These are phyloP conservation scores for Kryptolebias ocellatus DNA, from an alignment of 2,797 vertebrate species.

Conservation along the genomic window DNA sequence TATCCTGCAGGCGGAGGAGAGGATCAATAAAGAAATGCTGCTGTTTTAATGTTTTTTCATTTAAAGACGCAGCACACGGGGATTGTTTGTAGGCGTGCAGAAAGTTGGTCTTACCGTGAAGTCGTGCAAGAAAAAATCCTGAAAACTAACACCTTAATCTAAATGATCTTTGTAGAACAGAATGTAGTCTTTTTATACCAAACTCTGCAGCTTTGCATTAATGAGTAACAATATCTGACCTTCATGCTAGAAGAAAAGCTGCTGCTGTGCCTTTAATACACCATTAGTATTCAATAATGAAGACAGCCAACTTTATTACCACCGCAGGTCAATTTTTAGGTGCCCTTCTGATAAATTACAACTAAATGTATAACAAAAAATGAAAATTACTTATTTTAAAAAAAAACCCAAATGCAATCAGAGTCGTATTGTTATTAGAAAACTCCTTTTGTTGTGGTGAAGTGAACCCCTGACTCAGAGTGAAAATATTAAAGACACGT, in stretches of 20 bases:
- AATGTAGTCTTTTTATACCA: conserved; percentile 2
- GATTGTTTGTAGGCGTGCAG: not conserved
- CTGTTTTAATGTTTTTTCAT: conserved; percentile 14
- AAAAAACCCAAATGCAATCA: not conserved
- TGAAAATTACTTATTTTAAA: not conserved
- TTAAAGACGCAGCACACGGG: not conserved
- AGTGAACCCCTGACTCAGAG: not conserved
- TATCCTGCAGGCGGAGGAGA: conserved; percentile 84
- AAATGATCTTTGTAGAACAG: not conserved
- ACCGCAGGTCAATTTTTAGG: not conserved
- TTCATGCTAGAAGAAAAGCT: not conserved
- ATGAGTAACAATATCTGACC: conserved; percentile 22
- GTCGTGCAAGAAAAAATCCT: not conserved
- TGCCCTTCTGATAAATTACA: not conserved
- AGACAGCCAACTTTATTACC: no score
- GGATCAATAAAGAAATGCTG: conserved; percentile 25
- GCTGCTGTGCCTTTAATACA: not conserved
- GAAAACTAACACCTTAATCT: not conserved
- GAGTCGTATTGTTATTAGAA: not conserved
- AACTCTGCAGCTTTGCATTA: conserved; percentile 12
- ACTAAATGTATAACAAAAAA: not conserved
- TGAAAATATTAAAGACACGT: not conserved
- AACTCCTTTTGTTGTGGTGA: not conserved
- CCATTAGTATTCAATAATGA: not conserved
- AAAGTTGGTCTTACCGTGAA: conserved; percentile 7